These are phyloP conservation scores for Vanessa cardui DNA, from an alignment of 2,888 invertebrate species.

Conservation along the genomic window DNA sequence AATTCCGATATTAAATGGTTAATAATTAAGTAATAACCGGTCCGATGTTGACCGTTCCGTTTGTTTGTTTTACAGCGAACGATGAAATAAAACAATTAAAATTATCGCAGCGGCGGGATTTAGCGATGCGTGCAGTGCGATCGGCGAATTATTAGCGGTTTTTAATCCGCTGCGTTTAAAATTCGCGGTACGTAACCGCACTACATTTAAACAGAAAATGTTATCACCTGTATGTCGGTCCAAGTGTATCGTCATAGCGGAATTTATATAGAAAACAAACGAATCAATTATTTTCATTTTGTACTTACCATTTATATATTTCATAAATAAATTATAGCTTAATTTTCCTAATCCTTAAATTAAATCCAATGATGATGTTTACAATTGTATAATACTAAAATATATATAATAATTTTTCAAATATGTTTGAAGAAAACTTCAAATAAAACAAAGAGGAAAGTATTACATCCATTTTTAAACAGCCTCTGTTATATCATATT, in stretches of 20 bases:
- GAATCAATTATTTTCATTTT: background rate
- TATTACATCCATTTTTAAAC: no score
- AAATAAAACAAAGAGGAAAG: no score
- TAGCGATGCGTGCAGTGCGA: constrained; percentile 38
- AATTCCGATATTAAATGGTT: constrained; percentile 41
- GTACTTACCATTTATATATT: background rate
- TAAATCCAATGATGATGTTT: no score
- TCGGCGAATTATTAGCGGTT: constrained; percentile 51
- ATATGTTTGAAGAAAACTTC: no score
- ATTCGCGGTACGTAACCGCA: constrained; percentile 46
- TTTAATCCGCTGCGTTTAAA: constrained; percentile 55
- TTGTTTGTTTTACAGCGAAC: constrained; percentile 26
- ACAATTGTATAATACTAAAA: no score
- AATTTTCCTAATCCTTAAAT: no score
- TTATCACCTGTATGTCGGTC: constrained; percentile 23
- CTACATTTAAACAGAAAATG: constrained; percentile 33
- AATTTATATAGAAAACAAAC: background rate
- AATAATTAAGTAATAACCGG: constrained; percentile 42
- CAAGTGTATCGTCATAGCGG: constrained; percentile 22
- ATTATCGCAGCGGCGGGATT: constrained; percentile 48
- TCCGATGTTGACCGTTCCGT: constrained; percentile 24
- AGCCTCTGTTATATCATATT: no score
- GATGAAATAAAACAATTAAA: constrained; percentile 43
- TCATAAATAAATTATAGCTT: no score
- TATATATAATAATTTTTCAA: no score